Base-by-base conservation (phyloP, 2,888 invertebrate species). In the Lithophane ornitopus region DNA sequence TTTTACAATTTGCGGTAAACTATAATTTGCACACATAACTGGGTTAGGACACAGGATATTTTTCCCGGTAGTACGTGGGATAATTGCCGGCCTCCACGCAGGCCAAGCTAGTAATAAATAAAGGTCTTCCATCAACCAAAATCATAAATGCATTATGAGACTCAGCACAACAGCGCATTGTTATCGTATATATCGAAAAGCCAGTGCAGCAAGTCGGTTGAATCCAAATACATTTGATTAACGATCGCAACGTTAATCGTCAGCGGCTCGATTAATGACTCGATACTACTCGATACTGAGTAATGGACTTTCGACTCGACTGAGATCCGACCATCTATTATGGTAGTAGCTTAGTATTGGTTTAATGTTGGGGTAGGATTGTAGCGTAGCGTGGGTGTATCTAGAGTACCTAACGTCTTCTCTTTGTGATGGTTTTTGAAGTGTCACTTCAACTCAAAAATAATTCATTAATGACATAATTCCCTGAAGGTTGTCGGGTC, bases 211-310 rank as follows among this genome's bases (percentile, higher is more conserved):
- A 63, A 74, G 66, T 74, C 71, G 72, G 68, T 84, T 74, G 70
- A 78, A 87, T 85, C 78, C 74, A 74, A 86, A 86, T 83, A 86
- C 78, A 86, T 87, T 88, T 87, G 88, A 87, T 88, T 84, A 84
- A 88, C 80, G 86, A 87, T 76, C 68, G 28, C 59, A 61, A 26
- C 80, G 81, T 86, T 87, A 86, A 87, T 87, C 81, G 84, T 70
- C 73, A 81, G 72, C 76, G 54, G 46, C 70, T 86, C 84, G 80
- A 87, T 87, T 88, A 87, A 87, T 87, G 88, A 88, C 76, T 86
- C 86, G 86, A 83, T 85, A 80, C 85, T 79, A 85, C 80, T 86
- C 84, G 78, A 88, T 86, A 78, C 84, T 84, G 88, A 88, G 78
- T 87, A 88, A 87, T 87, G 86, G 88, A 86, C 72, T 81, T 84